These are phyloP conservation scores for Zaprionus bogoriensis DNA, from an alignment of 2,888 invertebrate genomes.

Conservation along the genomic window DNA sequence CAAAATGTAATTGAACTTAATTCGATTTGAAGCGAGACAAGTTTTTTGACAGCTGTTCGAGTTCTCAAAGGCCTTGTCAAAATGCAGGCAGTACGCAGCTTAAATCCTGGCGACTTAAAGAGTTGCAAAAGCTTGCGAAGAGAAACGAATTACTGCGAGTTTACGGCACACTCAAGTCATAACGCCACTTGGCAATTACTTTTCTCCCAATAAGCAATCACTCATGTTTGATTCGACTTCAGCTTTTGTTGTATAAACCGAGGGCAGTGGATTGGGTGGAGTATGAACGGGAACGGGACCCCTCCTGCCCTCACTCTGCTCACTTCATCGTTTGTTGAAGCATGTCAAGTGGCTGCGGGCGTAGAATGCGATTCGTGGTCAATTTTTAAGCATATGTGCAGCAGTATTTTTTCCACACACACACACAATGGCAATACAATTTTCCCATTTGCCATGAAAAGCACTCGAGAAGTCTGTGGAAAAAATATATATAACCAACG, in stretches of 20 bases:
- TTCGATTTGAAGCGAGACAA: constrained; percentile 75
- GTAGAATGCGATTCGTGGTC: constrained; percentile 47
- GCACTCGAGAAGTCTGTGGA: constrained; percentile 44
- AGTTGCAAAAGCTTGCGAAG: background rate
- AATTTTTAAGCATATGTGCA: constrained; percentile 68
- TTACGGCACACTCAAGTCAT: background rate
- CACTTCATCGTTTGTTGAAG: constrained; percentile 1
- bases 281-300: no score
- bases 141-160: background rate
- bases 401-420: constrained; percentile 34
- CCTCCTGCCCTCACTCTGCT: background rate
- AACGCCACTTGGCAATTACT: constrained; percentile 21
- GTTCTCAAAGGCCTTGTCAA: constrained; percentile 59
- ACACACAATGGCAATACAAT: constrained; percentile 30
- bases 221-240: constrained; percentile 13
- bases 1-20: constrained; percentile 75
- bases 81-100: background rate
- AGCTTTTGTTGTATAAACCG: constrained; percentile 15
- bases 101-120: constrained; percentile 2
- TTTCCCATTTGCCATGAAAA: constrained; percentile 61
- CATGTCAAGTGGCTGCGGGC: constrained; percentile 20
- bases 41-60: constrained; percentile 72
- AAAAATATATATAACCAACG: constrained; percentile 16
- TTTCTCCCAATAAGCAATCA: constrained; percentile 22
- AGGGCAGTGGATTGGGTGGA: constrained; percentile 21